Evolutionary conservation across 2,797 vertebrate species (phyloP), one percentile per base, ranked within the genome.

Genomic region (Scolopax rusticola): DNA sequence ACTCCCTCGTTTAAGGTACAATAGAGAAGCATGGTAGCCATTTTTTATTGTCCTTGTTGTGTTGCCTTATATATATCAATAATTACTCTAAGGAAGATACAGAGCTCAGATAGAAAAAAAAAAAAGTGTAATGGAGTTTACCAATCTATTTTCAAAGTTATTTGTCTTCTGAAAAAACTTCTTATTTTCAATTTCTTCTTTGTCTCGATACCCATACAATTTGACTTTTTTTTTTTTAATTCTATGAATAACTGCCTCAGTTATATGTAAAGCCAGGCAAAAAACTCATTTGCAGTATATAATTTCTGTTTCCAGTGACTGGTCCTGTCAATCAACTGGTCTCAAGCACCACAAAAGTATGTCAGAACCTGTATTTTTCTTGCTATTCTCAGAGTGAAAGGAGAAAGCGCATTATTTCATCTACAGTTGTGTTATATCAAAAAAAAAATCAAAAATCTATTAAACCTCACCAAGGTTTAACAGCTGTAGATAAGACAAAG

Each of bases 221-320:
- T 30, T 18, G 28, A 41, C 18, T 60, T 59, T 11, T 51, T 38
- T 59, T 53, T 38, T 59, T 48, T 54, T 80, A 77, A 71, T 81
- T 84, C 77, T 45, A 21, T 74, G 47, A 90, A 78, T 75, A 84
- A 67, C 38, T 75, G 38, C 57, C 69, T 19, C 36, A 51, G 80
- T 27, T 54, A 86, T 69, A 82, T 13, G 43, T 40, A 85, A 90
- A 90, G 51, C 63, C 86, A 78, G 83, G 28, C 45, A 80, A 75
- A 94, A 95, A 76, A 47, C 69, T 94, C 59, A 48, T 95, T 90
- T 96, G 59, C 63, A 69, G 77, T 47, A 69, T 70, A 27, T 45
- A 84, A 89, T 90, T 93, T 82, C 65, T 79, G 24, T 76, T 93
- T 75, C 67, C 86, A 89, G 87, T 68, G 83, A 78, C 71, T 56